Evolutionary conservation across 2,888 invertebrate species (phyloP).

Genomic region (Drosophila gaucha): DNA sequence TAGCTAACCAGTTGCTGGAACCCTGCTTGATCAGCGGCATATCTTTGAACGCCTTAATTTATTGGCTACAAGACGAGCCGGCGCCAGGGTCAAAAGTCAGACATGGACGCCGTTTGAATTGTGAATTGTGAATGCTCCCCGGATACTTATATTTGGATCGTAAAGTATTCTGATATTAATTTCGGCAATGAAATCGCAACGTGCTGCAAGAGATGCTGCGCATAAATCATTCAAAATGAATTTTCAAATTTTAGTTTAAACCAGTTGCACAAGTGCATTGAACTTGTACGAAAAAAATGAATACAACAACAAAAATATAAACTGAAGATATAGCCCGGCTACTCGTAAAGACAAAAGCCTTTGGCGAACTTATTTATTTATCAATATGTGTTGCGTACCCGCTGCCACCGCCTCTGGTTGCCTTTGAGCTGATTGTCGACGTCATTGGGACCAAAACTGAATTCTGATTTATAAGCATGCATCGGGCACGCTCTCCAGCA

Average conservation of each 20-base stretch:
- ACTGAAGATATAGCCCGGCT: conserved; percentile 23
- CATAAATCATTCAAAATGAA: conserved; percentile 65
- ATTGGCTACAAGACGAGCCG: conserved; percentile 72
- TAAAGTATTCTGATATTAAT: conserved; percentile 58
- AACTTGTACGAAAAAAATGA: conserved; percentile 45
- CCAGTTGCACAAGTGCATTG: conserved; percentile 77
- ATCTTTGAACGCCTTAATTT: conserved; percentile 73
- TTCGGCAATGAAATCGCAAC: conserved; percentile 42
- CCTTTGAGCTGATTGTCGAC: conserved; percentile 70
- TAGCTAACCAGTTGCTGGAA: conserved; percentile 6
- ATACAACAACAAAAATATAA: conserved; percentile 11
- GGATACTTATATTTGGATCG: conserved; percentile 42
- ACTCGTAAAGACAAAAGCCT: conserved; percentile 72
- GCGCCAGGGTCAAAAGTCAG: conserved; percentile 78
- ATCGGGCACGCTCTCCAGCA: conserved; percentile 27
- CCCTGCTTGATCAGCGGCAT: conserved; percentile 53
- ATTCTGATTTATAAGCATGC: conserved; percentile 77
- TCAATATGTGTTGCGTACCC: conserved; percentile 75
- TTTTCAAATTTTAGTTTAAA: conserved; percentile 76
- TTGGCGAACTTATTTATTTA: conserved; percentile 80
- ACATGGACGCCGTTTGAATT: conserved; percentile 45
- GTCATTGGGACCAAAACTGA: conserved; percentile 63
- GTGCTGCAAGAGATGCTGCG: conserved; percentile 45
- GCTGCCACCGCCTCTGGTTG: conserved; percentile 12
- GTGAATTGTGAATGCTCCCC: conserved; percentile 28